Base-by-base conservation (phyloP, 2,888 invertebrate species). In the Folsomia candida region DNA sequence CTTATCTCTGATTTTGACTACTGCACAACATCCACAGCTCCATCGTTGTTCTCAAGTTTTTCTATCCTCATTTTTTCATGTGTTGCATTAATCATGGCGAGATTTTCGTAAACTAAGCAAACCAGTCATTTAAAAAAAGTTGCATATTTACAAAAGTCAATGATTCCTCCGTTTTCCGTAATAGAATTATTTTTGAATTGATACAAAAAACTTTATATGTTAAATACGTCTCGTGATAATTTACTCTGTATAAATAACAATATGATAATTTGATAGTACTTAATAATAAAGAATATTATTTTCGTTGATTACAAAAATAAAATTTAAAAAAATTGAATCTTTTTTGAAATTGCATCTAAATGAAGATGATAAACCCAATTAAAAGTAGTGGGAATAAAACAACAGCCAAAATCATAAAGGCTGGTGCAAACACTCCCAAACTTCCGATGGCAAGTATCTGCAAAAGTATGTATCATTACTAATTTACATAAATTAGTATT, bases 1-100 rank as follows among this genome's bases (percentile, higher is more conserved):
- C 58, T 73, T 18, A 73, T 76, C 28, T 59, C 57, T 4, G 73
- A 76, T 58, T 76, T 75, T 64, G 75, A 76, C 24, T 76, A 71
- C 27, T 76, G 76, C 27, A 75, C 74, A 29, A 75, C 76, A 2
- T 73, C 72, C 1, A 26, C 64, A 20, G 72, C 63, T 6, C 18
- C 54, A n/a, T 14, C 6, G 14, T 9, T 37, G 37, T 37, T 37
- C 37, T n/a, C n/a, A n/a, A n/a, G n/a, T n/a, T n/a, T n/a, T n/a
- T n/a, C n/a, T n/a, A n/a, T n/a, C n/a, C n/a, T 37, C 37, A 37
- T 37, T 37, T 37, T 9, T 37, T 37, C 14, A 37, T 37, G 14
- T 9, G 37, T 4, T n/a, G n/a, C 37, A 9, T 37, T 37, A 14
- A 9, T 37, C 4, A 37, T 4, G 14, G 37, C 14, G 37, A 37